A percentile compares a stretch with the other conserved stretches of the same genome.
Conservation (phyloP, 2,797 vertebrate species). For the Hafferia zeledoni region DNA sequence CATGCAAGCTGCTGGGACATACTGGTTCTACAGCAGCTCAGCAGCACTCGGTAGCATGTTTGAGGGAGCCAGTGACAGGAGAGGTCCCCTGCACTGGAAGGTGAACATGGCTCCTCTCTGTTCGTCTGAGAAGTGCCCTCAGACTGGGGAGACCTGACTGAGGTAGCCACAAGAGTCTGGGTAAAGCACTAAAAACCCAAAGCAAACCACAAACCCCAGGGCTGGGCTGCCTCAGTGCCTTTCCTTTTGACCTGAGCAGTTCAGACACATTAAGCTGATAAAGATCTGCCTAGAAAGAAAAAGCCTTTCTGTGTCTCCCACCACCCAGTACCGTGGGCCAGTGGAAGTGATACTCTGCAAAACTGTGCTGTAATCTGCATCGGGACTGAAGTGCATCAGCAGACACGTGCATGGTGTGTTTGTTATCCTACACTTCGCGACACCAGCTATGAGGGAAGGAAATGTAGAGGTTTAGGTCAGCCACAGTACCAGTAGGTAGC, state of each 20-base stretch:
- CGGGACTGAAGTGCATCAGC: not conserved
- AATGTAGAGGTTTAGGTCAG: slow-evolving; percentile 25
- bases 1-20: rapidly evolving
- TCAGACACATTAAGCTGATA: not conserved
- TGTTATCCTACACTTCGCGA: not conserved
- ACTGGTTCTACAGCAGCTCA: not conserved
- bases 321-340: rapidly evolving
- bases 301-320: not conserved
- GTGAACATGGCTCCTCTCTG: not conserved
- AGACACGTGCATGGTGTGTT: not conserved
- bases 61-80: not conserved
- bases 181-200: not conserved
- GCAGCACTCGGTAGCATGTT: not conserved
- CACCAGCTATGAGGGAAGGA: not conserved
- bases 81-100: not conserved
- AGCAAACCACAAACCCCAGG: not conserved
- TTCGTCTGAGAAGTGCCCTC: not conserved
- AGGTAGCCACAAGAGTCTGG: not conserved
- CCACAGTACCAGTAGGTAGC: not conserved
- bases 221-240: not conserved
- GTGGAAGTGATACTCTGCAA: not conserved
- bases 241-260: not conserved
- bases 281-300: not conserved
- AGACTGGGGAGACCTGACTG: rapidly evolving
- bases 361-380: not conserved